Evolutionary conservation across 1,140 invertebrate species (phyloP).

Genomic region (Marisa cornuarietis): DNA sequence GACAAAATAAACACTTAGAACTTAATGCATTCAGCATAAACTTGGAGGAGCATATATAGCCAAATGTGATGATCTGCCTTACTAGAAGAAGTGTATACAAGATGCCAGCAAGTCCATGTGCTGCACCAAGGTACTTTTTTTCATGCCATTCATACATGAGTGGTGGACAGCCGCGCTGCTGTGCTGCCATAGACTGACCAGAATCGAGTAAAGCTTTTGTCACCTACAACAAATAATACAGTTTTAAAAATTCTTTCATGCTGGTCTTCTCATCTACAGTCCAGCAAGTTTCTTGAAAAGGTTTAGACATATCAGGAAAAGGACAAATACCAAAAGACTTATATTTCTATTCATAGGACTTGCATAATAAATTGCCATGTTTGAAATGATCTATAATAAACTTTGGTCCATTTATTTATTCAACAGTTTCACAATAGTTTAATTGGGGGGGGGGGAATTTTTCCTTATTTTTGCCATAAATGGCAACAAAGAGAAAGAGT

Average conservation of each 20-base stretch:
- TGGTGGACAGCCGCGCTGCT: slow-evolving; percentile 66
- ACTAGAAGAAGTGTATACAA: slow-evolving; percentile 83
- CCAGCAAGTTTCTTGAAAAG: no score
- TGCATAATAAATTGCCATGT: no score
- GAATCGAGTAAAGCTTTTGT: slow-evolving; percentile 74
- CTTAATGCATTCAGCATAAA: not conserved
- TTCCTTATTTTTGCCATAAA: no score
- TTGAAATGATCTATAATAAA: no score
- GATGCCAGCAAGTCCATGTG: slow-evolving; percentile 88
- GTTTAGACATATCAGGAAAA: no score
- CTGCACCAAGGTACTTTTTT: slow-evolving; percentile 86
- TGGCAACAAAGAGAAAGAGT: no score
- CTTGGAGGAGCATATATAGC: not conserved
- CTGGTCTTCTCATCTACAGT: not conserved
- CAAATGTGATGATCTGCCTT: not conserved
- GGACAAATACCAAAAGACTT: no score
- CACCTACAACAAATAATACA: slow-evolving; percentile 69
- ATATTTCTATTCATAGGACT: no score
- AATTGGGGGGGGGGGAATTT: no score
- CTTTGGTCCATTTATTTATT: no score
- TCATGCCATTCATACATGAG: slow-evolving; percentile 89
- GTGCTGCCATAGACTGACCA: slow-evolving; percentile 71
- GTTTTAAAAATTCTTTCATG: not conserved
- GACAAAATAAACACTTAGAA: not conserved
- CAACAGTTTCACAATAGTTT: no score